These are phyloP conservation scores for Metacarcinus magister DNA, from an alignment of 2,888 invertebrate species.

Conservation along the genomic window DNA sequence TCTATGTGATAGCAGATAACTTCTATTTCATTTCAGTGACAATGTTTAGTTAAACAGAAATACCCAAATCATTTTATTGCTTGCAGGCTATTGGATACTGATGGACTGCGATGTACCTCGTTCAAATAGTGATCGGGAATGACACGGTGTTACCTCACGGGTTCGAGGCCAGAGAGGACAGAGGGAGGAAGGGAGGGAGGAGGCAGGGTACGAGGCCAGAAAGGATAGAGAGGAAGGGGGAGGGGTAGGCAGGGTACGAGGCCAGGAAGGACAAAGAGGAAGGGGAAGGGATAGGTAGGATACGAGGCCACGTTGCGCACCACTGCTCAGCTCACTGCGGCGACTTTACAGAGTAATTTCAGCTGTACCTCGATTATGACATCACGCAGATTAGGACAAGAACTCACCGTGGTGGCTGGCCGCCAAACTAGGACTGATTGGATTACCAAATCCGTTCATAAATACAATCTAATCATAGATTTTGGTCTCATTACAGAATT, in stretches of 20 bases:
- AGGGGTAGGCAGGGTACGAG: neutral
- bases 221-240: neutral
- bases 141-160: neutral
- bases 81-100: neutral
- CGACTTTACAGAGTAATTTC: neutral
- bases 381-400: slow-evolving; percentile 32
- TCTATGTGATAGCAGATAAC: too few species aligned
- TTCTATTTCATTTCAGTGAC: too few species aligned
- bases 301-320: neutral
- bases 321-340: slow-evolving; percentile 8
- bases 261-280: neutral
- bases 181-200: neutral
- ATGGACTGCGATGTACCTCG: neutral
- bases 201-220: neutral
- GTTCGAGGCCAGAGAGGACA: neutral
- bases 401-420: slow-evolving; percentile 37
- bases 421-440: slow-evolving; percentile 9
- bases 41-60: too few species aligned
- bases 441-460: slow-evolving; percentile 38
- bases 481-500: slow-evolving; percentile 55
- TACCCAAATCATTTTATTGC: too few species aligned
- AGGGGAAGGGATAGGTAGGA: neutral
- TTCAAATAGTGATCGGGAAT: neutral
- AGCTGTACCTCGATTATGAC: slow-evolving; percentile 37
- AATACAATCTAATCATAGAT: slow-evolving; percentile 60